phyloP scores from a whole-genome alignment of 1,140 invertebrate species.

The Oryzaephilus surinamensis region DNA sequence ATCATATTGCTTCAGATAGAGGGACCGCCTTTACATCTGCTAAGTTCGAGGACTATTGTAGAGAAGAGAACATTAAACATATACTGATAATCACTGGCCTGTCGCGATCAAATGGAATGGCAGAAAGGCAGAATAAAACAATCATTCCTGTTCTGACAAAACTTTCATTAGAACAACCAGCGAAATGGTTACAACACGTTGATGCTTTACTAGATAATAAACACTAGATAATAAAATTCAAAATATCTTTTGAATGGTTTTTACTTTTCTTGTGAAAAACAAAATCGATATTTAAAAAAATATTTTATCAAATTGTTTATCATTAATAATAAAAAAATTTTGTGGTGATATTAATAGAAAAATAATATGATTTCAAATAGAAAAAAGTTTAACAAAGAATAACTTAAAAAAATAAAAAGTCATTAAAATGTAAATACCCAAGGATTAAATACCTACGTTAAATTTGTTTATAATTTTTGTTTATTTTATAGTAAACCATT shows the following conservation, averaged over 20 bases:
- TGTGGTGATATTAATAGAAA: no score
- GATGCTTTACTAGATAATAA: conserved; percentile 19
- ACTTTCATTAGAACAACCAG: conserved; percentile 16
- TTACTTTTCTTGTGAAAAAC: no score
- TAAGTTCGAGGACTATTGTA: conserved; percentile 24
- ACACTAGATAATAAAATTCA: conserved; percentile 6
- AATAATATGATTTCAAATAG: conserved; percentile 8
- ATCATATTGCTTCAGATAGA: conserved; percentile 7
- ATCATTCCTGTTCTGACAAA: conserved; percentile 27
- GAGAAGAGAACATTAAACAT: conserved; percentile 22
- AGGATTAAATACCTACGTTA: no score
- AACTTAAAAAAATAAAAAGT: no score
- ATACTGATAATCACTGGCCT: conserved; percentile 25
- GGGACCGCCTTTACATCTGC: conserved; percentile 33
- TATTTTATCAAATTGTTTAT: no score
- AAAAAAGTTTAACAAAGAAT: conserved; percentile 12
- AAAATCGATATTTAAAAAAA: no score
- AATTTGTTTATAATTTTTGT: no score
- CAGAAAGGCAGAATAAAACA: conserved; percentile 26
- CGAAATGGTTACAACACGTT: conserved; percentile 29
- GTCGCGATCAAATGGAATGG: conserved; percentile 26
- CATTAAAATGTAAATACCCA: no score
- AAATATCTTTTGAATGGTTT: conserved; percentile 6
- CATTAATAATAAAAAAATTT: no score
- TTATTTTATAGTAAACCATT: no score